Conservation (phyloP, 30 jellyfish, hydroid and myxozoan genomes). For the Aurelia aurita complex sp. Pacific region DNA sequence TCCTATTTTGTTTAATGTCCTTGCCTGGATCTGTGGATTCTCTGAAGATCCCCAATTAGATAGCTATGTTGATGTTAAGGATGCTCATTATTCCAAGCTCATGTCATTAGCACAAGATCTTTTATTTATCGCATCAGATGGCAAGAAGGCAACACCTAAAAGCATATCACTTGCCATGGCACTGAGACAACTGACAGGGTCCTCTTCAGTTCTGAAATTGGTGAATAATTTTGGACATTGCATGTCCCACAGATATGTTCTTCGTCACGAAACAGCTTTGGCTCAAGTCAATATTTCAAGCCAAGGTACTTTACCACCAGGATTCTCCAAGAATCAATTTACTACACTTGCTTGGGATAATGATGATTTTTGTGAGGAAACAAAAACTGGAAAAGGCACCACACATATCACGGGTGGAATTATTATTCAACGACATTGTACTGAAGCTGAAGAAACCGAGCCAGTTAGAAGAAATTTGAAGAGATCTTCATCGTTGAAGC, state of each 20-base stretch:
- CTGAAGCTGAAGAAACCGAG: conserved; percentile 6
- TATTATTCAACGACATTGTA: conserved; percentile 6
- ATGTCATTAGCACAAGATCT: conserved; percentile 43
- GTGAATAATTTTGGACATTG: conserved; percentile 46
- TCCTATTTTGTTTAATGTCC: conserved; percentile 34
- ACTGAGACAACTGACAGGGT: conserved; percentile 48
- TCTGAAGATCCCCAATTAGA: conserved; percentile 50
- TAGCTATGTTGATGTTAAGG: conserved; percentile 29
- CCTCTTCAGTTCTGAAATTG: conserved; percentile 13
- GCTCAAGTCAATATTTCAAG: conserved; percentile 26
- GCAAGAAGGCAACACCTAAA: conserved; percentile 58
- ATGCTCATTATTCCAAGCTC: conserved; percentile 1
- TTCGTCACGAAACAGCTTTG: conserved; percentile 52
- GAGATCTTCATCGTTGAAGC: conserved; percentile 18
- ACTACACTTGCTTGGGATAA: conserved; percentile 59
- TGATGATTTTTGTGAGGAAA: conserved; percentile 50
- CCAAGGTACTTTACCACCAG: conserved; percentile 36
- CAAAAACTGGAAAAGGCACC: conserved; percentile 42
- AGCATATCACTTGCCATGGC: conserved; percentile 56
- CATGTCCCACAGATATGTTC: conserved; percentile 19
- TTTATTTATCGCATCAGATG: conserved; percentile 26
- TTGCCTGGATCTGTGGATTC: conserved; percentile 67
- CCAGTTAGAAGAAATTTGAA: conserved; percentile 1
- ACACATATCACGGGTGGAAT: conserved; percentile 50
- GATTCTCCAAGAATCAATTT: not conserved